phyloP scores from a whole-genome alignment of 2,888 invertebrate species.

The Xanthorhoe spadicearia region DNA sequence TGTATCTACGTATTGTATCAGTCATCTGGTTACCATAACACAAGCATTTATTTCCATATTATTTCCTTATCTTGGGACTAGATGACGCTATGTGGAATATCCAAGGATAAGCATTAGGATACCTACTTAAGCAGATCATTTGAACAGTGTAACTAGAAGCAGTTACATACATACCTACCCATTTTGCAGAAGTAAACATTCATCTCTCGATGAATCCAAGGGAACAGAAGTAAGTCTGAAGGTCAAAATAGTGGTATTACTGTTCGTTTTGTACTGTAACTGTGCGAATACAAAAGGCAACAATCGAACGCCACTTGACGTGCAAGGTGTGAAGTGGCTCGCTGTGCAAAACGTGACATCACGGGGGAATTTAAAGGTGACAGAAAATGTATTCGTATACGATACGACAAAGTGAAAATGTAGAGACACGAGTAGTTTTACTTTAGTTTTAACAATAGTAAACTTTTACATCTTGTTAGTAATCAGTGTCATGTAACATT shows the following conservation, averaged over 20 bases:
- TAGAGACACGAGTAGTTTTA: background rate
- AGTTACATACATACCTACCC: no score
- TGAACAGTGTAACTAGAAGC: no score
- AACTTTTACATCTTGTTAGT: background rate
- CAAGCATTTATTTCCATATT: no score
- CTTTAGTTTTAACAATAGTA: background rate
- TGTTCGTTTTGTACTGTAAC: slow-evolving; percentile 1
- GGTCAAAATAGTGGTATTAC: slow-evolving; percentile 1
- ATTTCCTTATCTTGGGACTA: no score
- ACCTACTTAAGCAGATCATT: no score
- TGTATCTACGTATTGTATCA: no score
- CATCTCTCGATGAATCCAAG: no score
- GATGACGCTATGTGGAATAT: no score
- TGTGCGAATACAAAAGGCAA: slow-evolving; percentile 29
- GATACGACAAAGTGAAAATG: slow-evolving; percentile 8
- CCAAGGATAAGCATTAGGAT: no score
- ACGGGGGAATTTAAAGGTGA: slow-evolving; percentile 40
- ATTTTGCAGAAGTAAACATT: background rate
- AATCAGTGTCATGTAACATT: no score
- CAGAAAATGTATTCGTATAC: slow-evolving; percentile 27
- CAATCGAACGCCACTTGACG: slow-evolving; percentile 44
- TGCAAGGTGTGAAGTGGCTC: slow-evolving; percentile 46
- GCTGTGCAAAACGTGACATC: slow-evolving; percentile 46
- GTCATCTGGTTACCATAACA: no score
- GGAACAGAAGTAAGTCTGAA: no score